These are phyloP conservation scores for Prionace glauca DNA, from an alignment of 2,797 vertebrate genomes.

Conservation along the genomic window DNA sequence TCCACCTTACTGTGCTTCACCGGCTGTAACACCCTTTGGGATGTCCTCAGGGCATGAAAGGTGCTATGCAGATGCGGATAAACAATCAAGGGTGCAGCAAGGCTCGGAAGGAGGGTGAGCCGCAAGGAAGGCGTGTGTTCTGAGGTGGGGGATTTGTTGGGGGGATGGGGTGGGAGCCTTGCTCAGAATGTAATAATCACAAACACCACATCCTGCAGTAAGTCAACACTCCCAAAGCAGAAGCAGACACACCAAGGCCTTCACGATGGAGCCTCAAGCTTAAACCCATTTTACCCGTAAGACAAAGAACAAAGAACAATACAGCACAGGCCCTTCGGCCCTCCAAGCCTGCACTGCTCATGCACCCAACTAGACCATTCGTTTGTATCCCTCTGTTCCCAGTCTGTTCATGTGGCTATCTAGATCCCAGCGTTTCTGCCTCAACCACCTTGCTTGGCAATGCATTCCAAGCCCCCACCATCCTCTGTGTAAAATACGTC, in stretches of 20 bases:
- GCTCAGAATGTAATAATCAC: background rate
- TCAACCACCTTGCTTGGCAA: too few relatives aligned
- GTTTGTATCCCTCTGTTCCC: too few relatives aligned
- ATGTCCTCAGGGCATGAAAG: background rate
- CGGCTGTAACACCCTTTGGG: background rate
- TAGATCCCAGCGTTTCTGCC: too few relatives aligned
- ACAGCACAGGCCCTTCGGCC: too few relatives aligned
- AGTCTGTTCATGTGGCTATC: too few relatives aligned
- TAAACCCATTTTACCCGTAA: too few relatives aligned
- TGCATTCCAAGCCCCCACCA: too few relatives aligned
- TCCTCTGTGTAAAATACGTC: too few relatives aligned
- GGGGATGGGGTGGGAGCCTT: background rate
- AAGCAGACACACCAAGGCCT: background rate
- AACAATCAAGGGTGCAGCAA: too few relatives aligned
- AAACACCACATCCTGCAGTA: background rate
- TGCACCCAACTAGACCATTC: too few relatives aligned
- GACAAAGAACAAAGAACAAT: too few relatives aligned
- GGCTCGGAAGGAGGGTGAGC: background rate
- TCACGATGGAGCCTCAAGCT: background rate
- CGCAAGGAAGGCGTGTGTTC: background rate
- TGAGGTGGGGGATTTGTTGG: background rate
- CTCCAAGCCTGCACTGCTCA: too few relatives aligned
- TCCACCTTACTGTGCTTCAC: background rate
- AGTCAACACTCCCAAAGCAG: background rate
- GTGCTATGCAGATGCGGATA: rapidly evolving